These are phyloP conservation scores for Pocillopora damicornis DNA, from an alignment of 64 coral and sea anemone species.

Conservation along the genomic window DNA sequence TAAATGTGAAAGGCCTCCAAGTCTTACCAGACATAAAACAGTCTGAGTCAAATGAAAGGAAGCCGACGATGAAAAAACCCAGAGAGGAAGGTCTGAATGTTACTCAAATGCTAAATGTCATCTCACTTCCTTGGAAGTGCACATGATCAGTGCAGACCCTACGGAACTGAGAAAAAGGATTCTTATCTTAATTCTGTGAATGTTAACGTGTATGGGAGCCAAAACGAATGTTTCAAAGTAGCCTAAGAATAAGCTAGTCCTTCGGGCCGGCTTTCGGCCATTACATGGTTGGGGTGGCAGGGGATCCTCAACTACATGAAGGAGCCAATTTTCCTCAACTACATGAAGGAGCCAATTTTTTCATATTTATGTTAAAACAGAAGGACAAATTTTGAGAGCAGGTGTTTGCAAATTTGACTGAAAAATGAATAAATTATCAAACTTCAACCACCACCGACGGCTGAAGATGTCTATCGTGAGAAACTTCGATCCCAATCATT, in stretches of 20 bases:
- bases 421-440: slow-evolving; percentile 31
- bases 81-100: background rate
- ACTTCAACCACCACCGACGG: background rate
- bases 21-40: slow-evolving; percentile 27
- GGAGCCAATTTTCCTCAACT: no score
- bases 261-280: no score
- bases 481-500: background rate
- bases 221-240: no score
- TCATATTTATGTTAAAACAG: slow-evolving; percentile 19
- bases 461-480: background rate
- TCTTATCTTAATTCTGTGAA: no score
- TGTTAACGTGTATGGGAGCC: no score
- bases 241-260: no score
- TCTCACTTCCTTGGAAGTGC: slow-evolving; percentile 22
- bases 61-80: background rate
- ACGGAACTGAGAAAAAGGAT: no score
- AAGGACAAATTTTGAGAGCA: background rate
- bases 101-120: background rate
- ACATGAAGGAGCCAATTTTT: no score
- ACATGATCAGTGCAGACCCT: background rate
- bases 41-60: background rate
- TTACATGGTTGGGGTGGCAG: no score
- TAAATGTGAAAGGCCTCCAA: slow-evolving; percentile 40
- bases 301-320: no score
- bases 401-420: background rate